These are phyloP conservation scores for Stegodyphus dumicola DNA, from an alignment of 1,140 invertebrate species.

Conservation along the genomic window DNA sequence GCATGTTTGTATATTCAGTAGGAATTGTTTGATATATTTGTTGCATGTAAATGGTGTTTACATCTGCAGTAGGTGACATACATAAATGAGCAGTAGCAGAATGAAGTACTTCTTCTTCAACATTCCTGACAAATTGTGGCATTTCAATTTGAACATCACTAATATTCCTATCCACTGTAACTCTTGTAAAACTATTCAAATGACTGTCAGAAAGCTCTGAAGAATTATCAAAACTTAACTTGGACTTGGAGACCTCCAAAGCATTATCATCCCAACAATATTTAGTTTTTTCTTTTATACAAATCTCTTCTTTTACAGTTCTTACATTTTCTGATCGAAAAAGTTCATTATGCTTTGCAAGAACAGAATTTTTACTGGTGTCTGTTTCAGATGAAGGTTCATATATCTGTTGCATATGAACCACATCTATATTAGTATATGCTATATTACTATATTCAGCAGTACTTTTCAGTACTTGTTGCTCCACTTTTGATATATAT, in stretches of 20 bases:
- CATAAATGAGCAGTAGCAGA: background rate
- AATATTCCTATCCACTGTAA: background rate
- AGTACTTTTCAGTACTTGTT: background rate
- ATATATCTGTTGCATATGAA: background rate
- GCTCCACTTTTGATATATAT: background rate
- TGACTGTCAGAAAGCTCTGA: background rate
- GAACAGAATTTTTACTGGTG: background rate
- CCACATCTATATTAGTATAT: background rate
- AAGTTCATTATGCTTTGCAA: background rate
- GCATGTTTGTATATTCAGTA: background rate
- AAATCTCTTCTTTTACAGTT: background rate
- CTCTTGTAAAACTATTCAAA: background rate
- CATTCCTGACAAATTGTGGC: slow-evolving; percentile 5
- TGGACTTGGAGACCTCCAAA: background rate
- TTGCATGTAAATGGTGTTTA: slow-evolving; percentile 20
- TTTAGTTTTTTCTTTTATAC: background rate
- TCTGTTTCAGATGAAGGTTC: background rate
- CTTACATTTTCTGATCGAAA: background rate
- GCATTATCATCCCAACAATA: background rate
- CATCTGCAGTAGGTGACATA: slow-evolving; percentile 16
- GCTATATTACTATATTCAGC: background rate
- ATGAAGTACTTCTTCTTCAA: slow-evolving; percentile 30
- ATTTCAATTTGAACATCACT: background rate
- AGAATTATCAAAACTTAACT: background rate
- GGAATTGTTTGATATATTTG: slow-evolving; percentile 9